phyloP scores from a whole-genome alignment of 2,888 invertebrate genomes.

The Trileptium ribeirensis region DNA sequence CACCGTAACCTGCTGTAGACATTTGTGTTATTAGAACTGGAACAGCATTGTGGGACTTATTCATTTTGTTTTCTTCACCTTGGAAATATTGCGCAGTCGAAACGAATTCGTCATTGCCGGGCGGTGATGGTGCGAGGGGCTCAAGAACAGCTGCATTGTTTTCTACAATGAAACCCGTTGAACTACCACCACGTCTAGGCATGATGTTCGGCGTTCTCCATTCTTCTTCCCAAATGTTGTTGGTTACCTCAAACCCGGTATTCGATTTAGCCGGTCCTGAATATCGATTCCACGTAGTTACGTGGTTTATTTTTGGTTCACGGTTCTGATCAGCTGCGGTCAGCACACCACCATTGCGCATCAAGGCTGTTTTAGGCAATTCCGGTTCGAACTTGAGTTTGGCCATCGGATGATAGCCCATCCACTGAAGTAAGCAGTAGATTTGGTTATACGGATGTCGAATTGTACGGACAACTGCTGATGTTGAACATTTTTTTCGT shows the following conservation, averaged over 20 bases:
- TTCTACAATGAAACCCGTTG: background rate
- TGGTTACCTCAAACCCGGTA: no score
- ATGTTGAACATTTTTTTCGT: no score
- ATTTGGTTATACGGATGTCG: background rate
- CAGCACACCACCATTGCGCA: no score
- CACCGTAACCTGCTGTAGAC: no score
- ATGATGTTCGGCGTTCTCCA: no score
- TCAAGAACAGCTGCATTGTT: background rate
- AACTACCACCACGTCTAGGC: background rate
- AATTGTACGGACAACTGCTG: no score
- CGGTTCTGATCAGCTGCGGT: no score
- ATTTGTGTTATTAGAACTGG: background rate
- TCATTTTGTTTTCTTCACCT: background rate
- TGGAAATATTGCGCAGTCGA: background rate
- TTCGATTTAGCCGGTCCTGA: background rate
- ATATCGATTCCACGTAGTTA: background rate
- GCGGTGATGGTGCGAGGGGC: background rate
- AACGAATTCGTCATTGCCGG: background rate
- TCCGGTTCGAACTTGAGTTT: no score
- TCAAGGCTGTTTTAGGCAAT: no score
- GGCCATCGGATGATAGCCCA: background rate
- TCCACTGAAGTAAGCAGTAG: background rate
- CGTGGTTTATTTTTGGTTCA: background rate
- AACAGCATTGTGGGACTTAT: background rate
- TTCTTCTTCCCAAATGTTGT: no score